Evolutionary conservation across 2,113 vertebrate genomes (phyloP), one percentile per base, ranked within the genome.

Genomic region (Macheiramphus alcinus): DNA sequence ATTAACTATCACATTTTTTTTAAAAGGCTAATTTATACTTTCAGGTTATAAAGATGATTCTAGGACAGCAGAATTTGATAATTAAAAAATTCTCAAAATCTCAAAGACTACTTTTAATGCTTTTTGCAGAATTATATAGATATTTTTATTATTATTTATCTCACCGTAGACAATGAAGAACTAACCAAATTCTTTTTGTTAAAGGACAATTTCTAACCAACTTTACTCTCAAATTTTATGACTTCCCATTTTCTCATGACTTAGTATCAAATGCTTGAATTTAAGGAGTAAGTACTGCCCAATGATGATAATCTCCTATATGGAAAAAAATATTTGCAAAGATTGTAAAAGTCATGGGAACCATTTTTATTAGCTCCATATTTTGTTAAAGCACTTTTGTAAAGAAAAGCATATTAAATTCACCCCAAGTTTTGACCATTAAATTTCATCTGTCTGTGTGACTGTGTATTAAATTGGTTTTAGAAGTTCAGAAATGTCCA

Each of bases 331-430:
- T 7, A 15, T 11, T 18, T 68, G 11, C 16, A 81, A 81, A 63
- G 34, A 61, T 71, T 52, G 1, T 45, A 42, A 34, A 42, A 34
- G 7, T 29, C 6, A 73, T 36, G 7, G 11, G 7, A 78, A 71
- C 62, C 0, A 0, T 25, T 86, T 92, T 80, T 62, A 74, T 50
- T 74, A 32, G 32, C 3, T 68, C 9, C 6, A 6, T 38, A 42
- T 45, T 86, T 83, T 78, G 6, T 62, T 58, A 70, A 78, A 58
- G 8, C 1, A 6, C 38, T 91, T 94, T 94, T 45, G 2, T 53
- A 45, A 82, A 52, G 25, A 58, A 16, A 72, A 80, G 48, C 2
- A 0, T 23, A 11, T 58, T 80, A 50, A 80, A 66, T 68, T 65
- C 47, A 42, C 3, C 3, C 4, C 13, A 67, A 76, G 6, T 43